These are phyloP conservation scores for Nettapus auritus DNA, from an alignment of 2,113 vertebrate genomes.

Conservation along the genomic window DNA sequence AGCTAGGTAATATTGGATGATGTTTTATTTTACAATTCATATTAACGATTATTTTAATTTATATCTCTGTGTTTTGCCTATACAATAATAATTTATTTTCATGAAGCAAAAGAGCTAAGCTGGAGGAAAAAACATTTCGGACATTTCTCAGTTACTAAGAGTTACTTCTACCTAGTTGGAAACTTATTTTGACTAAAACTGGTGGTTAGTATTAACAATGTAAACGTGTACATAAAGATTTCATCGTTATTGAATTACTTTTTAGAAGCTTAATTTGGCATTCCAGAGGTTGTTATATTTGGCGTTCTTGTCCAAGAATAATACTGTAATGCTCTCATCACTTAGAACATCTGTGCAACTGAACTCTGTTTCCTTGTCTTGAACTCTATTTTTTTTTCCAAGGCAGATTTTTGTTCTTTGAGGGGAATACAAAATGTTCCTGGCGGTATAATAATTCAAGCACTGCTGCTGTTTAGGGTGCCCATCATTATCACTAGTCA, in stretches of 20 bases:
- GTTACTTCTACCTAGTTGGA: neutral
- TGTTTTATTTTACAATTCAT: neutral
- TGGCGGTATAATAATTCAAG: neutral
- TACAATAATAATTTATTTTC: neutral
- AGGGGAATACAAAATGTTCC: neutral
- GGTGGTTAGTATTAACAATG: neutral
- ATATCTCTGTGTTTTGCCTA: neutral
- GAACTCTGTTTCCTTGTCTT: neutral
- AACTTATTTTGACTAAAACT: neutral
- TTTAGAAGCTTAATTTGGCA: neutral
- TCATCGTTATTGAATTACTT: neutral
- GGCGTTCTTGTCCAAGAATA: neutral
- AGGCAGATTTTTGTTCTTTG: neutral
- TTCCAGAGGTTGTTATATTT: neutral
- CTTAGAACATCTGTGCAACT: neutral
- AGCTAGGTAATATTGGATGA: neutral
- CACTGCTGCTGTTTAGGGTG: neutral
- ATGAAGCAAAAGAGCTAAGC: neutral
- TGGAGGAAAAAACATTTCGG: neutral
- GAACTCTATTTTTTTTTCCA: neutral
- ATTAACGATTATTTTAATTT: neutral
- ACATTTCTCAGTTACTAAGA: neutral
- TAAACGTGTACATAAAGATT: neutral
- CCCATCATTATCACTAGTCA: neutral
- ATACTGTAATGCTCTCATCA: neutral